Conservation (phyloP, 30 jellyfish, hydroid and myxozoan genomes). For the Turritopsis rubra region DNA sequence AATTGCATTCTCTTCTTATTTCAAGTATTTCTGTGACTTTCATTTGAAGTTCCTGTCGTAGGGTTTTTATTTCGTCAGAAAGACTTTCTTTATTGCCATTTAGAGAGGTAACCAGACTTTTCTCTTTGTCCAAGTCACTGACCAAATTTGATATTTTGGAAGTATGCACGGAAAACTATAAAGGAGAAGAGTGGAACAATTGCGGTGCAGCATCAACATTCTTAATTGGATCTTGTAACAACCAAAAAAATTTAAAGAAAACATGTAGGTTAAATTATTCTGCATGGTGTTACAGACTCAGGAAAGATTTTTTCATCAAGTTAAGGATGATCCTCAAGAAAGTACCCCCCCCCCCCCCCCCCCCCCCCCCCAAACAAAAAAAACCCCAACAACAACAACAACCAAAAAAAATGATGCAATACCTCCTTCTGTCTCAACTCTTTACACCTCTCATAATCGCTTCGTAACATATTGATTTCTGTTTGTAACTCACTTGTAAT, state of each 20-base stretch:
- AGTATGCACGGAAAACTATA: conserved; percentile 61
- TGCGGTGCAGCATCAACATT: background rate
- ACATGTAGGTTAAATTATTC: too few relatives aligned
- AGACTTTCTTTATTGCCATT: conserved; percentile 18
- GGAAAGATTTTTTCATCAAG: too few relatives aligned
- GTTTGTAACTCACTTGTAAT: conserved; percentile 41
- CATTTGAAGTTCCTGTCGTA: conserved; percentile 58
- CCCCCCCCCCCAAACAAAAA: too few relatives aligned
- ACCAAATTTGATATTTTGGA: conserved; percentile 58
- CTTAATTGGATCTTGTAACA: too few relatives aligned
- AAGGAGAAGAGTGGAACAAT: background rate
- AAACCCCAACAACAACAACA: too few relatives aligned
- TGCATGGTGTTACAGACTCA: too few relatives aligned
- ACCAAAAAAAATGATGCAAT: too few relatives aligned
- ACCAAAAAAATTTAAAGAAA: too few relatives aligned
- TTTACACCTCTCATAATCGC: conserved; percentile 41
- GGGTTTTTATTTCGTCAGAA: conserved; percentile 32
- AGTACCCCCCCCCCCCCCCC: too few relatives aligned
- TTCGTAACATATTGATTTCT: conserved; percentile 33
- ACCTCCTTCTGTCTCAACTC: conserved; percentile 79
- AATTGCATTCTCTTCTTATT: conserved; percentile 76
- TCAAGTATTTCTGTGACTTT: conserved; percentile 79
- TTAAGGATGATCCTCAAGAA: too few relatives aligned
- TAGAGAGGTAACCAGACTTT: conserved; percentile 18
- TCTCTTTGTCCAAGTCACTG: conserved; percentile 25